phyloP scores from a whole-genome alignment of 2,888 invertebrate genomes.

The Apamea anceps region DNA sequence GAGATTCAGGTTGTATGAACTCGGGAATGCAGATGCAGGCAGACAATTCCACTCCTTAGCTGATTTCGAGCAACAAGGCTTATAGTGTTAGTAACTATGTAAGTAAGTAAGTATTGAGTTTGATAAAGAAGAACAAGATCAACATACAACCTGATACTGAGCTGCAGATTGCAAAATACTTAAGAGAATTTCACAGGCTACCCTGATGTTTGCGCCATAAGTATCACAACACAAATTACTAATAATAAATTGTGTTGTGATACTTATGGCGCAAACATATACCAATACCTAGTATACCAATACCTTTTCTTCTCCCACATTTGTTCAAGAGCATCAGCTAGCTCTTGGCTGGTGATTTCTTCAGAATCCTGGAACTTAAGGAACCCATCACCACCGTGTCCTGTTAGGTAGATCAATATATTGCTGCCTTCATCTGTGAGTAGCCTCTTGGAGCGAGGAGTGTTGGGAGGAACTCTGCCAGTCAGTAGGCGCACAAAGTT shows the following conservation, averaged over 20 bases:
- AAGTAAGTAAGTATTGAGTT: neutral
- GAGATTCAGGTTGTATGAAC: no score
- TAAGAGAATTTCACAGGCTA: no score
- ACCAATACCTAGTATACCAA: no score
- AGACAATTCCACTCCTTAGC: no score
- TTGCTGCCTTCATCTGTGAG: conserved; percentile 99
- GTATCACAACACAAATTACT: neutral
- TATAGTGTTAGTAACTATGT: no score
- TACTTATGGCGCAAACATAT: no score
- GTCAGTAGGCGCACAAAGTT: conserved; percentile 99
- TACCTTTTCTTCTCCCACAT: conserved; percentile 99
- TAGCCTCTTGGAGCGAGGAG: conserved; percentile 98
- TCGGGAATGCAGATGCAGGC: no score
- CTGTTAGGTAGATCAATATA: conserved; percentile 98
- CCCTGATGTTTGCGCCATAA: neutral
- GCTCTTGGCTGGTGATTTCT: conserved; percentile 99
- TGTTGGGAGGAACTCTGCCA: conserved; percentile 97
- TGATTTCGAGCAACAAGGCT: no score
- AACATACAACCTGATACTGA: no score
- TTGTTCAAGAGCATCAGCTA: conserved; percentile 99
- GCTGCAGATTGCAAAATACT: no score
- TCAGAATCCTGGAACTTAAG: conserved; percentile 99
- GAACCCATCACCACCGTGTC: conserved; percentile 99
- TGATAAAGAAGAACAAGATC: no score
- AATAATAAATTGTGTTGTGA: no score